These are phyloP conservation scores for Mustela nigripes DNA, from an alignment of 2,113 vertebrate species.

Conservation along the genomic window DNA sequence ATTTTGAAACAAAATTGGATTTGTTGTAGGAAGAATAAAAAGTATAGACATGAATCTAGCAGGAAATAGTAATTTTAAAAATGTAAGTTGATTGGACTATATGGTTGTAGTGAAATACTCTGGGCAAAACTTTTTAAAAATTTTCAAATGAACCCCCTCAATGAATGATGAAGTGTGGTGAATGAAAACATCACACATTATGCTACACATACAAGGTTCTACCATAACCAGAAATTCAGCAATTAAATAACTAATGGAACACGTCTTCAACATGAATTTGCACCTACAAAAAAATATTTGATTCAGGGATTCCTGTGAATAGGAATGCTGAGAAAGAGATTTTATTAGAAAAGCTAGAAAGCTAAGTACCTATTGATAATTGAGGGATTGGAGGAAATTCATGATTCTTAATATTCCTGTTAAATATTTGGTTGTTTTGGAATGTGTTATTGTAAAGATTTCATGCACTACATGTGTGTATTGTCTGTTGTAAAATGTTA, in stretches of 20 bases:
- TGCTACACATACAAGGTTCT: neutral
- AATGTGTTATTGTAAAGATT: constrained; percentile 70
- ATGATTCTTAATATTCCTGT: constrained; percentile 60
- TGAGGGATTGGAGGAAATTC: neutral
- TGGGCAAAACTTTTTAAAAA: constrained; percentile 5
- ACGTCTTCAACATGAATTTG: constrained; percentile 61
- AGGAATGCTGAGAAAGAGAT: constrained; percentile 49
- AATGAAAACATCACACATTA: constrained; percentile 61
- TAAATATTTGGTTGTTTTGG: constrained; percentile 58
- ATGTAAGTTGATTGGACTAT: constrained; percentile 4
- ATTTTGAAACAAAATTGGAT: constrained; percentile 60
- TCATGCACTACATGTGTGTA: constrained; percentile 54
- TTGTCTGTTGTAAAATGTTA: constrained; percentile 74
- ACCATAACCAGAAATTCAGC: neutral
- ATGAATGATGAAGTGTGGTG: constrained; percentile 21
- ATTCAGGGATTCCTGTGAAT: constrained; percentile 67
- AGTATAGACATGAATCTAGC: constrained; percentile 29
- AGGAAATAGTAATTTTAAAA: constrained; percentile 35
- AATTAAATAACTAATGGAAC: constrained; percentile 49
- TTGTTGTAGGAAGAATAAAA: constrained; percentile 45
- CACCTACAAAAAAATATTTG: constrained; percentile 55
- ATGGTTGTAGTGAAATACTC: neutral
- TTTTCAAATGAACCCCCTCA: constrained; percentile 24
- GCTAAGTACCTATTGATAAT: constrained; percentile 46
- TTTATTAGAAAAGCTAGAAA: constrained; percentile 61